Base-by-base conservation (phyloP, 2,888 invertebrate genomes). In the Callinectes sapidus region DNA sequence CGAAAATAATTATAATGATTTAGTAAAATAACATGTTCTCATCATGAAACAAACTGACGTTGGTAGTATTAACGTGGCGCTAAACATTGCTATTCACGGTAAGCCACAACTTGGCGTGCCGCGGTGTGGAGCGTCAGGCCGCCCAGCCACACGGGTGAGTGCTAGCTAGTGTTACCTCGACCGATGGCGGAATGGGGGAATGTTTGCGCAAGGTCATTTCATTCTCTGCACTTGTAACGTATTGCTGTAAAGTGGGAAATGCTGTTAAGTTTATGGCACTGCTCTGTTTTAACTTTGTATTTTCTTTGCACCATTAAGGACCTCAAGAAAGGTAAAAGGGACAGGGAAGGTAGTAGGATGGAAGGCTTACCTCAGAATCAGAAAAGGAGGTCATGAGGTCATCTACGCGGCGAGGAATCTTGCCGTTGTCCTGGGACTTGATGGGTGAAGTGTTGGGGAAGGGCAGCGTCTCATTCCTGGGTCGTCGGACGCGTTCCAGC, bases 311-410 rank as follows among this genome's bases (percentile, higher is more conserved):
- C 35, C 32, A 23, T 55, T 55, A 88, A 55, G 88, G 61, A 32
- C 42, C 81, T 13, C 28, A 81, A 28, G 54, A 23, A 71, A 42
- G 39, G 16, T 28, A 42, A n/a, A 14, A 35, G 66, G 89, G 42
- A 89, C 18, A 32, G 35, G 28, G 8, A 14, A 42, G 39, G 54
- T 16, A n/a, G 54, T 16, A n/a, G 90, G 54, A 10, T 18, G 28
- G 61, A 61, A 28, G 61, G 32, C 92, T 92, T 42, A 94, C 94
- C 94, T 94, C 94, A 35, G 94, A 94, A 54, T 95, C 95, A 13
- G 95, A 94, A 91, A 95, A 94, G 87, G 94, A 93, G 14, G 91
- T 94, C 94, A 95, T 94, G 48, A 95, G 94, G 55, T 95, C 95
- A 88, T 95, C 95, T 18, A 95, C 94, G 55, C 93, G 93, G 16